Base-by-base conservation (phyloP, 2,797 vertebrate species). In the Mus caroli region DNA sequence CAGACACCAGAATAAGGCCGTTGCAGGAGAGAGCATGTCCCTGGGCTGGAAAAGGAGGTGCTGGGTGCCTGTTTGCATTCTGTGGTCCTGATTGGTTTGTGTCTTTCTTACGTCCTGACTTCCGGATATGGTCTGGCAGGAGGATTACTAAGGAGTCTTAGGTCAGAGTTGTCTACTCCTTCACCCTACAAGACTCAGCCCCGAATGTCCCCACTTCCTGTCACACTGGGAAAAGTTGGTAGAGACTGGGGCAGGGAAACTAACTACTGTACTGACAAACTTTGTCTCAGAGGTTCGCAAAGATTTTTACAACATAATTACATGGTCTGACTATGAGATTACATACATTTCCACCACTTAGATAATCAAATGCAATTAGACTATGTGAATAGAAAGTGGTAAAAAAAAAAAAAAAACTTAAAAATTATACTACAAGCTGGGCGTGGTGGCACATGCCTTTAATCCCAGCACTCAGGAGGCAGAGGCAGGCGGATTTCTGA, bases 351-450 rank as follows among this genome's bases (percentile, higher is more conserved):
- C 87, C 13, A 94, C 83, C 96, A 94, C 84, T 98, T 97, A 97
- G 17, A 85, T 98, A 94, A 97, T 98, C 98, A 98, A 92, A 28
- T 94, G 8, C 95, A 97, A 97, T 98, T 98, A 97, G 34, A 94
- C 91, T 91, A 26, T 9, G 82, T 96, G 89, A 97, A 80, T 0
- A 19, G 94, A 93, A 43, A 50, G 54, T 85, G 87, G 90, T 88
- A 78, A 95, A 98, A 75, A 98, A 98, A 76, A 98, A 90, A 88
- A 98, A 98, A 76, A 98, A 90, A 88, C 92, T 96, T 79, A 97
- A 97, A 96, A 97, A 92, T 92, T 52, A 91, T 37, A 88, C 88
- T 86, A 90, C 28, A 52, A 46, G 6, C 8, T 9, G 46, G 46
- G 1, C 46, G 46, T 46, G 46, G 46, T 46, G 7, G 46, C 8